Evolutionary conservation across 2,888 invertebrate species (phyloP).

Genomic region (Acrobasis suavella): DNA sequence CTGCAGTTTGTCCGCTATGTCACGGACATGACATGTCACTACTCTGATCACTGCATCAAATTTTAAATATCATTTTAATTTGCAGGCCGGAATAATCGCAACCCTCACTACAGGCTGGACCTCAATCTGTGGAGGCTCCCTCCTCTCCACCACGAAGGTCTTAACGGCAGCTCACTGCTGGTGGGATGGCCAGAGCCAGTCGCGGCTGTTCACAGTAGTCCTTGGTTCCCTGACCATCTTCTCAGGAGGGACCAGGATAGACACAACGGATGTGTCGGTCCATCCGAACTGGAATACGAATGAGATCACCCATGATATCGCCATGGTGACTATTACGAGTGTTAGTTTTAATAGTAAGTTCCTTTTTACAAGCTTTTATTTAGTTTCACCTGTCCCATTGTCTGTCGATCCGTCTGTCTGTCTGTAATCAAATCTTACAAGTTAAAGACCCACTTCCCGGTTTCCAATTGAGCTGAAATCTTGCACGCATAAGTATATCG

Average conservation of each 20-base stretch:
- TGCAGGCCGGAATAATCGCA: conserved; percentile 62
- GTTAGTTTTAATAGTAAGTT: conserved; percentile 60
- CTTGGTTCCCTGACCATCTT: conserved; percentile 66
- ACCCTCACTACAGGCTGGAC: conserved; percentile 54
- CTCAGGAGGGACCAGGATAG: conserved; percentile 62
- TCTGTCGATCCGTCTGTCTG: too few species aligned
- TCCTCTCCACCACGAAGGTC: conserved; percentile 58
- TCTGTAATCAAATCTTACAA: too few species aligned
- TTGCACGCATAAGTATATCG: too few species aligned
- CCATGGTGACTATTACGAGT: conserved; percentile 51
- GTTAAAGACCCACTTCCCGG: too few species aligned
- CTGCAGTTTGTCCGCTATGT: too few species aligned
- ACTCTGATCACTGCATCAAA: too few species aligned
- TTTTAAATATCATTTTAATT: conserved; percentile 4
- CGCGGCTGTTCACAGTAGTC: conserved; percentile 58
- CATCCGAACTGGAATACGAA: conserved; percentile 59
- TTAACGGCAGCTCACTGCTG: conserved; percentile 74
- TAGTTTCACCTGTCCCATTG: too few species aligned
- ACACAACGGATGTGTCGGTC: conserved; percentile 48
- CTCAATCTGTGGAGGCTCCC: conserved; percentile 67
- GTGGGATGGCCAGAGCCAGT: conserved; percentile 65
- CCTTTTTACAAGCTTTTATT: background rate
- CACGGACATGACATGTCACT: too few species aligned
- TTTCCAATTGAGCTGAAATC: too few species aligned
- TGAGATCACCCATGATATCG: conserved; percentile 55